phyloP scores from a whole-genome alignment of 2,113 vertebrate genomes.

The Phyllostomus discolor region DNA sequence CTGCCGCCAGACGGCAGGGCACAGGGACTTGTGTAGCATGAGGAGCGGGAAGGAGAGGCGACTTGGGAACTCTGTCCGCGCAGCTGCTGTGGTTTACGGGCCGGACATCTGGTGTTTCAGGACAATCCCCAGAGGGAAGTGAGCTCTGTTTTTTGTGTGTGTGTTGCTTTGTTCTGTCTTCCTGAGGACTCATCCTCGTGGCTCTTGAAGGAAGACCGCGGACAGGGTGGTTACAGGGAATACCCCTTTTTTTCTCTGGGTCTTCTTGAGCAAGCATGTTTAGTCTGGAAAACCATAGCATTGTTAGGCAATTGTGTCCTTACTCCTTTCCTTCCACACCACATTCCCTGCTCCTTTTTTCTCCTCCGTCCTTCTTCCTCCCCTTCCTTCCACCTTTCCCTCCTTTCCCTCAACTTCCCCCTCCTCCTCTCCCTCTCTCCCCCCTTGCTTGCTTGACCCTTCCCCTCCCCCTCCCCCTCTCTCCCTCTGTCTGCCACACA shows the following conservation, averaged over 20 bases:
- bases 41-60: background rate
- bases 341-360: background rate
- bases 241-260: background rate
- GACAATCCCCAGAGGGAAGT: background rate
- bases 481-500: background rate
- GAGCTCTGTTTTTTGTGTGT: background rate
- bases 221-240: background rate
- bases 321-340: background rate
- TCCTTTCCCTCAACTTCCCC: background rate
- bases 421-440: background rate
- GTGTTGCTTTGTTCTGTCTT: conserved; percentile 42
- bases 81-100: background rate
- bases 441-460: no score
- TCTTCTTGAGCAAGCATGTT: background rate
- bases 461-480: no score
- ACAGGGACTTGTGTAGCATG: background rate
- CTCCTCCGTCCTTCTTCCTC: background rate
- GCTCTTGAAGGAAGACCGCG: background rate
- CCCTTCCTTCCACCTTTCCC: background rate
- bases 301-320: background rate
- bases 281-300: background rate
- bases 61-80: background rate
- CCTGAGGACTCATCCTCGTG: background rate
- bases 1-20: background rate
- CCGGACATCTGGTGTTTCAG: conserved; percentile 27